A percentile compares a stretch with the other conserved stretches of the same genome.
Evolutionary conservation across 2,113 vertebrate species (phyloP).

Genomic region (Gavialis gangeticus): DNA sequence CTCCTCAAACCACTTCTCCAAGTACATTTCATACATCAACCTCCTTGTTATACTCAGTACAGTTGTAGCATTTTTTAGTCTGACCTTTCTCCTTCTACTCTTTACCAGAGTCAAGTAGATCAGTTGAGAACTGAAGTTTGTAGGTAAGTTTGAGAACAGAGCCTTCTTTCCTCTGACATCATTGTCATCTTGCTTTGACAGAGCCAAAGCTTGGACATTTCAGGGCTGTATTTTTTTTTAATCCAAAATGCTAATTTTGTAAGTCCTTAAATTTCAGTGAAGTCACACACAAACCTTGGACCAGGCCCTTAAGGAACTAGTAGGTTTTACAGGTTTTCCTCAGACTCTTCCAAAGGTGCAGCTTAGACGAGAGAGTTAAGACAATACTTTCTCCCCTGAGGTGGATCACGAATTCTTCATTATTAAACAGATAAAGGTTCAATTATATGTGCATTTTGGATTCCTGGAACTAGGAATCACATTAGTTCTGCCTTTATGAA

Average conservation of each 20-base stretch:
- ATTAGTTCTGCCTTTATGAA: background rate
- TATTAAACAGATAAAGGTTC: background rate
- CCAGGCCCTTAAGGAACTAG: background rate
- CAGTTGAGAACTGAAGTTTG: background rate
- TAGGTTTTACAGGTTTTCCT: background rate
- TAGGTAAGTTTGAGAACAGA: background rate
- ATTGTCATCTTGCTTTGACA: background rate
- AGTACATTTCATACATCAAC: background rate
- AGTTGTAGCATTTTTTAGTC: background rate
- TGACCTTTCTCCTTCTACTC: background rate
- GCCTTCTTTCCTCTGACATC: fast-evolving
- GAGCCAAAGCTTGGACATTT: background rate
- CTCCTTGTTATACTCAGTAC: background rate
- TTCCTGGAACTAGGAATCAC: background rate
- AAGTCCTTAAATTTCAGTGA: background rate
- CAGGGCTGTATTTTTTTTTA: background rate
- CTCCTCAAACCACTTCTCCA: background rate
- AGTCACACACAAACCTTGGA: fast-evolving
- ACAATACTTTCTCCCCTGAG: background rate
- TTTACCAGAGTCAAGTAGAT: background rate
- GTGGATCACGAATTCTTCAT: background rate
- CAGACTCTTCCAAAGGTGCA: background rate
- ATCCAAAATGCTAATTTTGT: fast-evolving
- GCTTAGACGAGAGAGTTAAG: background rate
- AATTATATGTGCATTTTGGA: background rate